Evolutionary conservation across 2,888 invertebrate genomes (phyloP), one percentile per base, ranked within the genome.

Genomic region (Nephrotoma appendiculata): DNA sequence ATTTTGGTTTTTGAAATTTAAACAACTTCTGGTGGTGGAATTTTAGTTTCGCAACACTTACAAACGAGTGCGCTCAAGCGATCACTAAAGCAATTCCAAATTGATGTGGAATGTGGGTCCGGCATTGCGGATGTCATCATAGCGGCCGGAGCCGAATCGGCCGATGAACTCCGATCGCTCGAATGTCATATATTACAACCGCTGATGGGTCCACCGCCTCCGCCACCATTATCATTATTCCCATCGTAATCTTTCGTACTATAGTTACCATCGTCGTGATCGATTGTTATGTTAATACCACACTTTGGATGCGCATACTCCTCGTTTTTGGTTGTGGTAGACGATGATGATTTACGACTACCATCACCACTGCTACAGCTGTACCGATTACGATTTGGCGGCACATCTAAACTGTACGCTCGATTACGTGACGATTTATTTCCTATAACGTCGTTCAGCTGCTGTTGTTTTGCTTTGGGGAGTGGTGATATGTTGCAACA

Each of bases 1-100:
- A 11, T 57, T 86, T 86, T 85, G 42, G 85, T 85, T 41, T n/a
- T 84, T 41, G 12, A n/a, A 15, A 15, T 52, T 87, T 91, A 92
- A 88, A 92, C 91, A 90, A 91, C 91, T 88, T 91, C 91, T 88
- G 91, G 91, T 88, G 91, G 91, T 85, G 91, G 92, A 88, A 92
- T 89, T 89, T 91, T 92, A 41, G 90, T 90, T 88, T 91, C 91
- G 89, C 91, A 92, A 89, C 91, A 92, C 89, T 91, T 91, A 87
- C 91, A 92, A 87, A 90, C 90, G 88, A 92, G 90, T 86, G 90
- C 89, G 88, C 91, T 91, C 86, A 92, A 89, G 9, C 91, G 90
- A 87, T 91, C 91, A 86, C 91, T 91, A 87, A 92, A 89, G 87
- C 90, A 90, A 87, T 91, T 90, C 91, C 91, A 92, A 86, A 91